Conservation (phyloP, 2,797 vertebrate species). For the Bufotes viridis region DNA sequence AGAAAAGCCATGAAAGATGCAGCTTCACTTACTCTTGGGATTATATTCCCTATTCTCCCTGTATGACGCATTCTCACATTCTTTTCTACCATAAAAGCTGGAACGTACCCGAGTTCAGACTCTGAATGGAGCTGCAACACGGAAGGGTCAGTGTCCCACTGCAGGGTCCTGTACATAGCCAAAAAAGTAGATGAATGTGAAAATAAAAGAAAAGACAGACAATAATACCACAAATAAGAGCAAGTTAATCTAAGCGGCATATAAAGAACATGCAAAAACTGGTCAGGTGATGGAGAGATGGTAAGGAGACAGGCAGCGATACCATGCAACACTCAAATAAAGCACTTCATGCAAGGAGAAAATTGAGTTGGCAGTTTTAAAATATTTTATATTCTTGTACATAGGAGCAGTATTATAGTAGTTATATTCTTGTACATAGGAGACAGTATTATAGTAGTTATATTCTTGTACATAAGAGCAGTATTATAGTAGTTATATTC, state of each 20-base stretch:
- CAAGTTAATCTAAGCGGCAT: not conserved
- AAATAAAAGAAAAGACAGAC: not conserved
- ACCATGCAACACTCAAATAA: not conserved
- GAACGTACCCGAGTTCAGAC: conserved; percentile 95
- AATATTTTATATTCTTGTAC: not conserved
- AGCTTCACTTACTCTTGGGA: not conserved
- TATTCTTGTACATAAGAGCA: not conserved
- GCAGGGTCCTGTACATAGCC: conserved; percentile 90
- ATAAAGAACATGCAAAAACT: not conserved
- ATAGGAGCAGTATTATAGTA: conserved; percentile 6
- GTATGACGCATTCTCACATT: not conserved
- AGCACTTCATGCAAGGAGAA: not conserved
- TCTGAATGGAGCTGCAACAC: conserved; percentile 98
- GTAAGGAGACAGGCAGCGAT: not conserved
- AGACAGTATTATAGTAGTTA: conserved; percentile 19
- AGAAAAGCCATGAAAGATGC: too few species aligned
- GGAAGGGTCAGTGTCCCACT: conserved; percentile 99
- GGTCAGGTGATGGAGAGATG: conserved; percentile 13
- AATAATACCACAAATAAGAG: not conserved
- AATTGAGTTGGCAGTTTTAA: not conserved
- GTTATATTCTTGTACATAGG: not conserved
- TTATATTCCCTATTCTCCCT: not conserved
- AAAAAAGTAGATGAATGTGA: conserved; percentile 72
- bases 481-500: conserved; percentile 11
- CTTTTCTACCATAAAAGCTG: conserved; percentile 49